phyloP scores from a whole-genome alignment of 2,797 vertebrate species.

The Danio choprae region DNA sequence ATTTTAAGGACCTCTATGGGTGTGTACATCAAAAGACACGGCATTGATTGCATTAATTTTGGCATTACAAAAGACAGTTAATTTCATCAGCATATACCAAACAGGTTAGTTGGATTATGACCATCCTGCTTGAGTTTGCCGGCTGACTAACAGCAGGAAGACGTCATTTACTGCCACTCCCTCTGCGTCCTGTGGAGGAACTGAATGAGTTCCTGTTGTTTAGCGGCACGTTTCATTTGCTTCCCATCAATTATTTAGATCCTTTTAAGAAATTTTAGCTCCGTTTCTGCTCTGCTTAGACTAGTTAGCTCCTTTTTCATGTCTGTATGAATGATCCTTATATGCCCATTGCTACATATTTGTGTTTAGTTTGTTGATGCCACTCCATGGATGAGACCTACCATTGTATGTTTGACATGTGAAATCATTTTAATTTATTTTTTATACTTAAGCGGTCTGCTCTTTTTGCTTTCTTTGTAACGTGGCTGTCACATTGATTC shows the following conservation, averaged over 20 bases:
- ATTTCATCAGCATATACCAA: conserved; percentile 29
- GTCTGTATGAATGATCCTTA: conserved; percentile 46
- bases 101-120: conserved; percentile 21
- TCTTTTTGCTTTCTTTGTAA: conserved; percentile 58
- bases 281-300: conserved; percentile 47
- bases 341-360: conserved; percentile 47
- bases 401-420: conserved; percentile 66
- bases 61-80: conserved; percentile 40
- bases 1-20: conserved; percentile 66
- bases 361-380: conserved; percentile 29
- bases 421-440: conserved; percentile 84
- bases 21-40: conserved; percentile 57
- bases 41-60: conserved; percentile 59
- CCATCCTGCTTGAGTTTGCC: conserved; percentile 35
- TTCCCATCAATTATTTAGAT: conserved; percentile 38
- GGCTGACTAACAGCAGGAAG: conserved; percentile 24
- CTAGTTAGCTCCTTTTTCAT: conserved; percentile 34
- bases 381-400: conserved; percentile 50
- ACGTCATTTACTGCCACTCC: conserved; percentile 52
- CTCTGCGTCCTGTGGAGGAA: conserved; percentile 17
- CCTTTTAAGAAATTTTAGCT: conserved; percentile 63
- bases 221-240: background rate
- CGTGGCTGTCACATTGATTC: conserved; percentile 67
- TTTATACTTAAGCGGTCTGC: conserved; percentile 74
- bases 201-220: conserved; percentile 18